Base-by-base conservation (phyloP, 2,113 vertebrate species). In the Tetrax tetrax region DNA sequence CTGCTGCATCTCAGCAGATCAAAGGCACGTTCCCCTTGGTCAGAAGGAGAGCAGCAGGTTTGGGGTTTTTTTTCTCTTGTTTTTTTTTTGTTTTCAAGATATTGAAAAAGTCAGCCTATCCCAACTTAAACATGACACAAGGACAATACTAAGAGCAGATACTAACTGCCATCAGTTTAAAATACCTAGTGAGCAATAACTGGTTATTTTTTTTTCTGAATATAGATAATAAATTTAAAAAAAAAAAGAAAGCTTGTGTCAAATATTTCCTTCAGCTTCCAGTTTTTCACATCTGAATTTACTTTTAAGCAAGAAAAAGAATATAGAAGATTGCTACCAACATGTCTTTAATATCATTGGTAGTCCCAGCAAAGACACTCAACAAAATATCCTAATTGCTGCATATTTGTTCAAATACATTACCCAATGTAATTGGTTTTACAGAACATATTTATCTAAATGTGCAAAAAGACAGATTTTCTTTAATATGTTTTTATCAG, bases 401-500 rank as follows among this genome's bases (percentile, higher is more conserved):
- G 24, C 4, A 15, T 78, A 93, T 93, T 88, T 94, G 38, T 78
- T 90, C 79, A 79, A 95, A 90, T 75, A 85, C 33, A 53, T 76
- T 79, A 83, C 43, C 65, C 8, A 4, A 6, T 4, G 0, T 92
- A 93, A 89, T 53, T 81, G 17, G 38, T 78, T 57, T 84, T 75
- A 83, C 35, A 76, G 68, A 93, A 78, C 9, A 9, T 64, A 80
- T 78, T 96, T 90, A 86, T 64, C 43, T 60, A 64, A 87, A 92
- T 17, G 19, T 71, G 23, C 28, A 59, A 66, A 78, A 92, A 71
- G 51, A 83, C 37, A 89, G 60, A 28, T 91, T 95, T 86, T 56
- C 43, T 92, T 87, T 89, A 72, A 78, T 61, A 64, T 89, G 64
- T 75, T 92, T 96, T 92, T 57, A 83, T 95, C 65, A 54, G 33